Percentiles rank a stretch among this genome's conserved stretches.
Evolutionary conservation across 2,113 vertebrate species (phyloP).

Genomic region (Penelope pileata): DNA sequence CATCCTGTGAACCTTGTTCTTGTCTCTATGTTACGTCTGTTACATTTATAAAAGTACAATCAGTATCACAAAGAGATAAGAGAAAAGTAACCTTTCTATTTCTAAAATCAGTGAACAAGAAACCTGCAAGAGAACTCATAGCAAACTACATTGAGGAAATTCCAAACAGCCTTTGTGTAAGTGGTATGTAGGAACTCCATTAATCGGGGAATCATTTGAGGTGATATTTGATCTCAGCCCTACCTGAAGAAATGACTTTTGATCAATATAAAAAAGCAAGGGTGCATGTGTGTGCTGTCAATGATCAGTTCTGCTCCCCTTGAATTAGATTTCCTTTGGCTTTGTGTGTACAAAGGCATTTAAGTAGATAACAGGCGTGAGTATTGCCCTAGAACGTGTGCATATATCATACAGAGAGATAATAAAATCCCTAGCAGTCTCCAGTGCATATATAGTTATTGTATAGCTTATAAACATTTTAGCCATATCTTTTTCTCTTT

Average conservation of each 20-base stretch:
- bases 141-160: not conserved
- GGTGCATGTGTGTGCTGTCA: rapidly evolving
- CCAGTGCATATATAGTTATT: rapidly evolving
- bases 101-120: not conserved
- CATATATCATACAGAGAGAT: not conserved
- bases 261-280: not conserved
- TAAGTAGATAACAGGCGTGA: not conserved
- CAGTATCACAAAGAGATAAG: slow-evolving; percentile 14
- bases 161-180: not conserved
- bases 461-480: not conserved
- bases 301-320: rapidly evolving
- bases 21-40: not conserved
- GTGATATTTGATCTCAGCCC: not conserved
- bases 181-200: not conserved
- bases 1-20: not conserved
- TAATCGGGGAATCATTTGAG: not conserved
- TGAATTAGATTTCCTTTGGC: not conserved
- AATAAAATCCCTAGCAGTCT: not conserved
- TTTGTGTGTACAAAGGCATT: not conserved
- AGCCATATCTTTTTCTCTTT: not conserved
- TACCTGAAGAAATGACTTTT: not conserved
- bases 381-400: not conserved
- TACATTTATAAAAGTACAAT: not conserved
- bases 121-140: not conserved
- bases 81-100: not conserved